Conservation (phyloP, 2,888 invertebrate species). For the Geotrupes spiniger region DNA sequence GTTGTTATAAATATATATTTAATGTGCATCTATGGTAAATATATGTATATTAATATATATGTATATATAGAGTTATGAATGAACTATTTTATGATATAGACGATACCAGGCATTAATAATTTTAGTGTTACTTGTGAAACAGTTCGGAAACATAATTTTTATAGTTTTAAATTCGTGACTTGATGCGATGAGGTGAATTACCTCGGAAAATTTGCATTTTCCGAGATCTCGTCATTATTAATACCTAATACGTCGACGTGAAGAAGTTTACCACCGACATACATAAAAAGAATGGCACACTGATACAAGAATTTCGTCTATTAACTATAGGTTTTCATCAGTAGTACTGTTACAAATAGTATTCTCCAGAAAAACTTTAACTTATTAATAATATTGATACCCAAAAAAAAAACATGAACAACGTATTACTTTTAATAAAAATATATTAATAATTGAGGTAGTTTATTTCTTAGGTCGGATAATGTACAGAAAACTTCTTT, state of each 20-base stretch:
- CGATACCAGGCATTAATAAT: constrained; percentile 22
- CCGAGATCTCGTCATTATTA: constrained; percentile 15
- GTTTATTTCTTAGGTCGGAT: constrained; percentile 52
- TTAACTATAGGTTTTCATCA: constrained; percentile 28
- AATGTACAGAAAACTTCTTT: constrained; percentile 27
- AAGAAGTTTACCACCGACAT: constrained; percentile 36
- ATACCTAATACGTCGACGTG: constrained; percentile 20
- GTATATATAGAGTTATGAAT: constrained; percentile 27
- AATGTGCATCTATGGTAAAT: constrained; percentile 26
- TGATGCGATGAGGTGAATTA: too few species aligned
- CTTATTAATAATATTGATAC: constrained; percentile 28
- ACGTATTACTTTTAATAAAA: constrained; percentile 48
- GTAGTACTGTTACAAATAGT: constrained; percentile 46
- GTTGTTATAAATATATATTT: constrained; percentile 31
- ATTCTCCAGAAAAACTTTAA: constrained; percentile 45
- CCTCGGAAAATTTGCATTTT: too few species aligned
- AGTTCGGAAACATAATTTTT: background rate
- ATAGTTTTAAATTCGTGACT: too few species aligned
- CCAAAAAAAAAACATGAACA: constrained; percentile 47
- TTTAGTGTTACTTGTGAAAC: constrained; percentile 3
- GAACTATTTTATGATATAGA: constrained; percentile 19
- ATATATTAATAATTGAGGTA: constrained; percentile 54
- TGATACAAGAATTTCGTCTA: constrained; percentile 44
- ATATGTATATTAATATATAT: constrained; percentile 27
- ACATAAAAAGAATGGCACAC: constrained; percentile 50